Evolutionary conservation across 2,113 vertebrate species (phyloP), one percentile per base, ranked within the genome.

Genomic region (Poeciliopsis occidentalis): DNA sequence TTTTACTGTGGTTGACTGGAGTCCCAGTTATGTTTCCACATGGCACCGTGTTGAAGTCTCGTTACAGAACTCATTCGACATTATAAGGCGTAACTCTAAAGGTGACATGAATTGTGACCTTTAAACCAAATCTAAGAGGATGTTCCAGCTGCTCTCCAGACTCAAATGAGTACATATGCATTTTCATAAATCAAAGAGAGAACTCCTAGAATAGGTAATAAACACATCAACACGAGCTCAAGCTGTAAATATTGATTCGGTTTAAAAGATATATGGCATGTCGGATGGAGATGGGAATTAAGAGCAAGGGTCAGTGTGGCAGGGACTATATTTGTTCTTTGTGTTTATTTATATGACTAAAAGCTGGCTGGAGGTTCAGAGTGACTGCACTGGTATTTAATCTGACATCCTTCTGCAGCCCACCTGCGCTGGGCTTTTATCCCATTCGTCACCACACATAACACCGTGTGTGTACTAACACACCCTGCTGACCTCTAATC

Each of bases 401-500:
- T 34, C 39, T 31, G 37, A 66, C 68, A 41, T 66, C 51, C 34
- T 44, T n/a, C 70, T 7, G 29, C 29, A 51, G 3, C 60, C 61
- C 64, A 26, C 15, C 29, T 61, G n/a, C 26, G 34, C 27, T n/a
- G 57, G 8, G 67, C 63, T 62, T 68, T 69, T 60, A 64, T 54
- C 64, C 75, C 47, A 31, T n/a, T 68, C 31, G 62, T 31, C 61
- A 72, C n/a, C 60, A 71, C 37, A 0, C 30, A 37, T 37, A 19
- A 69, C 67, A 60, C 31, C 54, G 57, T 47, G 37, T 63, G 29
- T 34, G 32, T 12, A 30, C 60, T 32, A 54, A 5, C 69, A 57
- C 29, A 63, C 47, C 13, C 19, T 62, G 31, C 60, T 71, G 74
- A 83, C 76, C 81, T 80, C 37, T 67, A 68, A 11, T 77, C 64